These are phyloP conservation scores for Chaenocephalus aceratus DNA, from an alignment of 2,113 vertebrate genomes.

Conservation along the genomic window DNA sequence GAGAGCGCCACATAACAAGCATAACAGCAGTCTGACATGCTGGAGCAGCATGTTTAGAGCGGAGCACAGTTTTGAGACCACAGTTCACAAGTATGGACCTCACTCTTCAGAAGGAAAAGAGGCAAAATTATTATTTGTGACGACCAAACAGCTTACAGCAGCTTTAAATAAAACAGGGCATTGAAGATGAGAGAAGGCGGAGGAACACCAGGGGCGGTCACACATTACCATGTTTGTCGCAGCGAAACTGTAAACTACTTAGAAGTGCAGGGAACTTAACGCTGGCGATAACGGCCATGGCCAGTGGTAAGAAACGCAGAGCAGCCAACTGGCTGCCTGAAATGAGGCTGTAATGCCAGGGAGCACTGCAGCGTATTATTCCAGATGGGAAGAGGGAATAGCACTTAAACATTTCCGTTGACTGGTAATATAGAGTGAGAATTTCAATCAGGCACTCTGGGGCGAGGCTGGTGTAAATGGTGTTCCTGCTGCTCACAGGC, in stretches of 20 bases:
- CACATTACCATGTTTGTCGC: slow-evolving; percentile 52
- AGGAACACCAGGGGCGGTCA: slow-evolving; percentile 25
- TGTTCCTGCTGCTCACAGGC: slow-evolving; percentile 43
- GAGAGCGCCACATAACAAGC: slow-evolving; percentile 38
- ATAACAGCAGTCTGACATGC: slow-evolving; percentile 31
- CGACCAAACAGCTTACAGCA: slow-evolving; percentile 44
- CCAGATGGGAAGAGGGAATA: slow-evolving; percentile 64
- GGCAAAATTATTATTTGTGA: slow-evolving; percentile 32
- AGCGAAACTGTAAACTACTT: slow-evolving; percentile 28
- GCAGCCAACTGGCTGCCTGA: slow-evolving; percentile 34
- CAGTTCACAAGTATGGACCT: slow-evolving; percentile 15
- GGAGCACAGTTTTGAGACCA: slow-evolving; percentile 12
- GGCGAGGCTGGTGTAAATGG: slow-evolving; percentile 59
- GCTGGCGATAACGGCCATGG: slow-evolving; percentile 21
- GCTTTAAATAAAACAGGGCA: slow-evolving; percentile 34
- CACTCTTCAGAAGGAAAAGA: slow-evolving; percentile 22
- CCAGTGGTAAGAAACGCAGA: slow-evolving; percentile 31
- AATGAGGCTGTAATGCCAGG: slow-evolving; percentile 52
- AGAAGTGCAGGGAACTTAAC: slow-evolving; percentile 22
- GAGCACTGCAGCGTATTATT: slow-evolving; percentile 67
- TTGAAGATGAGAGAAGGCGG: slow-evolving; percentile 34
- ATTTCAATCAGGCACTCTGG: slow-evolving; percentile 67
- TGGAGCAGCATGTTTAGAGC: slow-evolving; percentile 5
- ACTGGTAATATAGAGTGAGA: slow-evolving; percentile 62
- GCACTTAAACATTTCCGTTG: slow-evolving; percentile 65